Base-by-base conservation (phyloP, 2,888 invertebrate genomes). In the Phyllotreta cruciferae region DNA sequence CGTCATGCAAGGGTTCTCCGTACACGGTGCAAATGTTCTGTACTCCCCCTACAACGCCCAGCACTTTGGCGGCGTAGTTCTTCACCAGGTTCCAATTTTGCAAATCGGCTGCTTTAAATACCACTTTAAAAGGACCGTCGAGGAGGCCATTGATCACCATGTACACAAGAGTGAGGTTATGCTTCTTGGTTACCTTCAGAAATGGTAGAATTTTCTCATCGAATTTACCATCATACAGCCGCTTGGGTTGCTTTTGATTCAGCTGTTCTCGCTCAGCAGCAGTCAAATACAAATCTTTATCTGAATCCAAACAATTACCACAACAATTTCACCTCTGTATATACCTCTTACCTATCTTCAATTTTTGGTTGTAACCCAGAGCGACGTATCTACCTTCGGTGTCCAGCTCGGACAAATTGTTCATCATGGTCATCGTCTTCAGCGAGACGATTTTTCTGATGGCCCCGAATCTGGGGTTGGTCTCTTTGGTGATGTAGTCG, bases 121-220 rank as follows among this genome's bases (percentile, higher is more conserved):
- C 52, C 3, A 52, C 37, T 37, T 52, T 52, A 4, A 6, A 37
- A 10, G 52, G 52, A 1, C 6, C 6, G 6, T 36, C 37, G 4
- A 8, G 6, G 3, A 13, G n/a, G 7, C 52, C 52, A 7, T 52
- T 52, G 8, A 52, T 3, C 4, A 9, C 52, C 11, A 52, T 52
- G 9, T 37, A 52, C 11, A 52, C 52, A 1, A 52, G 5, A 1
- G 52, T 52, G 4, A 52, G 9, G 38, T 52, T 36, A 1, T 52
- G 36, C 38, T 52, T 52, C 37, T 37, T 52, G 37, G 52, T 52
- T 1, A 52, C 7, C 34, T 52, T 52, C 14, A 52, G 7, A 10
- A 52, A 52, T 1, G 52, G 52, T 1, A 52, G 10, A 6, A 37
- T 13, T 8, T 52, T 52, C 6, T 36, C 11, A 7, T 52, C 52